phyloP scores from a whole-genome alignment of 2,113 vertebrate species.

The Dissostichus mawsoni region DNA sequence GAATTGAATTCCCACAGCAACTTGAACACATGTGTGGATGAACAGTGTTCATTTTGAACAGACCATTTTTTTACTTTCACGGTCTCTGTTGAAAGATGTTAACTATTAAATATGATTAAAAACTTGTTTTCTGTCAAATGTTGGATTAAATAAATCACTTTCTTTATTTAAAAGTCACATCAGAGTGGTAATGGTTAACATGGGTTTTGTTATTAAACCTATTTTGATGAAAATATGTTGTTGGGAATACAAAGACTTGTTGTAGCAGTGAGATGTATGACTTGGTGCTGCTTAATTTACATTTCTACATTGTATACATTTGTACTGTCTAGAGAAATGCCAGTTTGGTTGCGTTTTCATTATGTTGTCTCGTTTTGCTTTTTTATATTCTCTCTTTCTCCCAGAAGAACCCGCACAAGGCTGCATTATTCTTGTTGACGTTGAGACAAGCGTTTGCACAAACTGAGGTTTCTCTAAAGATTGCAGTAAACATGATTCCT shows the following conservation, averaged over 20 bases:
- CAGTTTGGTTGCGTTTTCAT: constrained; percentile 22
- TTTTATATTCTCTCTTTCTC: background rate
- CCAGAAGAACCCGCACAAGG: constrained; percentile 14
- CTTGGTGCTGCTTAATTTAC: constrained; percentile 59
- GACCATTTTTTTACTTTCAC: constrained; percentile 38
- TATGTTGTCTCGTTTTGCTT: constrained; percentile 29
- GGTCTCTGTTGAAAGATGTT: constrained; percentile 31
- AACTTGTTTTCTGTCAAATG: constrained; percentile 29
- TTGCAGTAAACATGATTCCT: constrained; percentile 28
- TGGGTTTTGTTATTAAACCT: constrained; percentile 30
- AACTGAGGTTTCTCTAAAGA: constrained; percentile 22
- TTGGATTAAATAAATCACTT: background rate
- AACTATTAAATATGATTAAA: constrained; percentile 20
- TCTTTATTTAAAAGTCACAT: background rate
- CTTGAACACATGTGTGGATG: constrained; percentile 1
- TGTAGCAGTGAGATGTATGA: constrained; percentile 47
- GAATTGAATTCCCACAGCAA: constrained; percentile 16
- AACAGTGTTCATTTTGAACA: constrained; percentile 69
- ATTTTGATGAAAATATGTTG: constrained; percentile 6
- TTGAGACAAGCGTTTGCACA: constrained; percentile 23
- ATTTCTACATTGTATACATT: constrained; percentile 54
- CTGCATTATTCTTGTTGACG: constrained; percentile 6
- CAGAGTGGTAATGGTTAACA: background rate
- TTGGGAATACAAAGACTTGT: background rate
- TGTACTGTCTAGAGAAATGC: constrained; percentile 40